Conservation (phyloP, 1,140 invertebrate genomes). For the Amyelois transitella region DNA sequence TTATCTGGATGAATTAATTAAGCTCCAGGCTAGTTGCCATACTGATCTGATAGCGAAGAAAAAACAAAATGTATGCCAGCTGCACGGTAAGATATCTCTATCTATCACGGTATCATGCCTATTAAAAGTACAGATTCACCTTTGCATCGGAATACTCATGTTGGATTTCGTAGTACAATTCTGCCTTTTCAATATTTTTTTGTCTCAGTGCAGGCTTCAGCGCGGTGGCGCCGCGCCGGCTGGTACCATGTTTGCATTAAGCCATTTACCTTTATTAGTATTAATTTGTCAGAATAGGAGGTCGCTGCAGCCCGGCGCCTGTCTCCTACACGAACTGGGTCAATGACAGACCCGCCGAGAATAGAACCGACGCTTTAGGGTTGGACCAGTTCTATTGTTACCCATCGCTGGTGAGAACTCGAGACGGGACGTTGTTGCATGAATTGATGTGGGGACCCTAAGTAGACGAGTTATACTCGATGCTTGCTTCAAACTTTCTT, state of each 20-base stretch:
- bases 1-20: too few relatives aligned
- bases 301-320: conserved; percentile 33
- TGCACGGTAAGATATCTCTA: too few relatives aligned
- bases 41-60: too few relatives aligned
- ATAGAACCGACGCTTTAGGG: conserved; percentile 45
- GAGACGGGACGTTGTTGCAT: conserved; percentile 5
- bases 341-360: conserved; percentile 51
- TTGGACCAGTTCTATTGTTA: conserved; percentile 46
- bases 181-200: not conserved
- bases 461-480: not conserved
- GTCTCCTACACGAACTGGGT: conserved; percentile 40
- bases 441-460: not conserved
- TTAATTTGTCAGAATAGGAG: conserved; percentile 39
- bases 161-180: too few relatives aligned
- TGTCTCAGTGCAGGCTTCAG: not conserved
- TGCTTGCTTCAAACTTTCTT: not conserved
- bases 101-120: too few relatives aligned
- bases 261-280: conserved; percentile 49
- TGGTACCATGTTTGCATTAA: conserved; percentile 30
- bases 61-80: too few relatives aligned
- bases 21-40: too few relatives aligned
- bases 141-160: too few relatives aligned
- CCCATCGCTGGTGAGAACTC: conserved; percentile 21
- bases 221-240: conserved; percentile 24
- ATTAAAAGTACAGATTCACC: too few relatives aligned